A percentile compares a stretch with the other conserved stretches of the same genome.
phyloP scores from a whole-genome alignment of 1,140 invertebrate genomes.

The Planococcus citri region DNA sequence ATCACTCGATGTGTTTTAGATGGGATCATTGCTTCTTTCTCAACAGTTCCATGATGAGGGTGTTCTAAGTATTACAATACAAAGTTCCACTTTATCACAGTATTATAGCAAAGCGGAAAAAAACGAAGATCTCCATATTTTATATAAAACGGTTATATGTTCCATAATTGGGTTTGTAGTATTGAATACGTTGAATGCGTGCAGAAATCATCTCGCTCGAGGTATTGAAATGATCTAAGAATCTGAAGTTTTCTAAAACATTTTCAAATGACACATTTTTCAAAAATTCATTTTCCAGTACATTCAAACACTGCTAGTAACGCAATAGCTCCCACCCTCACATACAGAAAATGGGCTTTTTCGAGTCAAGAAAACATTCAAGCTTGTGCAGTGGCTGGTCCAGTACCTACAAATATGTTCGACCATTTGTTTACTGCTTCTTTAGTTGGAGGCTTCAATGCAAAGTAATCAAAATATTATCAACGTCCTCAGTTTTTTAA shows the following conservation, averaged over 20 bases:
- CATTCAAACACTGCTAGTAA: slow-evolving; percentile 54
- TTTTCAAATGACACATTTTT: not conserved
- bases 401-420: slow-evolving; percentile 62
- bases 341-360: slow-evolving; percentile 75
- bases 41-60: slow-evolving; percentile 75
- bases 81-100: slow-evolving; percentile 48
- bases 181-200: slow-evolving; percentile 64
- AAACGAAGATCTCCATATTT: slow-evolving; percentile 70
- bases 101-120: slow-evolving; percentile 42
- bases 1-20: not conserved
- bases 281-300: slow-evolving; percentile 40
- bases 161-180: slow-evolving; percentile 71
- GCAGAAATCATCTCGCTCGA: slow-evolving; percentile 67
- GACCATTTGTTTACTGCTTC: slow-evolving; percentile 75
- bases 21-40: slow-evolving; percentile 60
- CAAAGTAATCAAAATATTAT: slow-evolving; percentile 28
- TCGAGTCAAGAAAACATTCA: slow-evolving; percentile 57
- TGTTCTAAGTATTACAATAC: slow-evolving; percentile 67
- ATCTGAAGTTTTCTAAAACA: not conserved
- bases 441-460: slow-evolving; percentile 60
- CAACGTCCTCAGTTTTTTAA: not conserved
- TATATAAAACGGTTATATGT: slow-evolving; percentile 62
- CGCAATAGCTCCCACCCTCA: slow-evolving; percentile 43
- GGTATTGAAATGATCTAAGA: slow-evolving; percentile 36
- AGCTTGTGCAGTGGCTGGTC: slow-evolving; percentile 65